Percentiles rank a stretch among this genome's conserved stretches.
These are phyloP conservation scores for Meloidogyne hapla DNA, from an alignment of 1,140 invertebrate species.

Conservation along the genomic window DNA sequence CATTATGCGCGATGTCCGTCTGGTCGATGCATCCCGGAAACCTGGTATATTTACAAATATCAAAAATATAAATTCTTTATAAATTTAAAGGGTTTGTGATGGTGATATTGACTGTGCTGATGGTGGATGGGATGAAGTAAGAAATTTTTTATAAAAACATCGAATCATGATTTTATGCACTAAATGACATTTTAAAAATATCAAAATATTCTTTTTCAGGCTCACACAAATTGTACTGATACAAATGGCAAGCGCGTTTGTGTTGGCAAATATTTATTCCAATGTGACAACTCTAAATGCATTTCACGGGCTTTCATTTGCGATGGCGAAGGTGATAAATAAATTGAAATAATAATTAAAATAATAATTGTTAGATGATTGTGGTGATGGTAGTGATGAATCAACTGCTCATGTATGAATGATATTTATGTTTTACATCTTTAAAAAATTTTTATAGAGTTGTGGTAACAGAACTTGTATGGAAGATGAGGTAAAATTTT, in stretches of 20 bases:
- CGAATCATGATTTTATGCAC: too few relatives aligned
- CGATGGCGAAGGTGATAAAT: slow-evolving; percentile 74
- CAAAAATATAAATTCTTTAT: neutral
- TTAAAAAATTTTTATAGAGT: neutral
- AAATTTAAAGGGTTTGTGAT: slow-evolving; percentile 45
- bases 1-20: slow-evolving; percentile 63
- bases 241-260: slow-evolving; percentile 54
- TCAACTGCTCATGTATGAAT: slow-evolving; percentile 70
- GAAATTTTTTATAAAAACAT: too few relatives aligned
- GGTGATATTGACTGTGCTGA: slow-evolving; percentile 66
- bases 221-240: slow-evolving; percentile 63
- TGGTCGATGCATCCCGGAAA: slow-evolving; percentile 63
- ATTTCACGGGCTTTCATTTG: slow-evolving; percentile 94
- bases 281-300: slow-evolving; percentile 93
- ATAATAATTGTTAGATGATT: slow-evolving; percentile 73
- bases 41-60: slow-evolving; percentile 47
- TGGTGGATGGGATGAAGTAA: slow-evolving; percentile 64
- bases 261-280: slow-evolving; percentile 66
- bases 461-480: slow-evolving; percentile 2
- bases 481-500: neutral
- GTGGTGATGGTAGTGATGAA: slow-evolving; percentile 65
- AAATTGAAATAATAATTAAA: too few relatives aligned
- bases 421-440: neutral
- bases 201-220: slow-evolving; percentile 22
- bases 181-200: too few relatives aligned